Evolutionary conservation across 1,140 invertebrate species (phyloP).

Genomic region (Patella vulgata): DNA sequence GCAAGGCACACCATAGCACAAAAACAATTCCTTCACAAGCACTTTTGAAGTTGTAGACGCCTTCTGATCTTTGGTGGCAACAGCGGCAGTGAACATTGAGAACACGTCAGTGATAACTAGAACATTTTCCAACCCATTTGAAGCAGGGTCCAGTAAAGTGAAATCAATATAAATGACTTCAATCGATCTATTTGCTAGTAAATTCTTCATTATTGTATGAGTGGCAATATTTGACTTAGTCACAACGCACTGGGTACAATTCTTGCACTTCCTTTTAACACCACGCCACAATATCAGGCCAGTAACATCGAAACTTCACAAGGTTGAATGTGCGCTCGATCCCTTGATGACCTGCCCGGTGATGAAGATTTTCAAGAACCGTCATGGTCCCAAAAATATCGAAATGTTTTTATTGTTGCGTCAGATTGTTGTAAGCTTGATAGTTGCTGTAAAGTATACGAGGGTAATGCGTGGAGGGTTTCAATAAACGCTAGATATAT

Average conservation of each 20-base stretch:
- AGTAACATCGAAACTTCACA: not conserved
- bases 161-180: not conserved
- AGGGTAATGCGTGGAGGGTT: not conserved
- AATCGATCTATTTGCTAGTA: no score
- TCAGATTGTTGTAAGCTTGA: no score
- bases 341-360: slow-evolving; percentile 7
- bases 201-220: no score
- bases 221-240: no score
- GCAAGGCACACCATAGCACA: no score
- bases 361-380: not conserved
- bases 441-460: not conserved
- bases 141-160: not conserved
- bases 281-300: not conserved
- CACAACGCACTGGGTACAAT: no score
- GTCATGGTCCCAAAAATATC: no score
- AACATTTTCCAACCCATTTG: slow-evolving; percentile 28
- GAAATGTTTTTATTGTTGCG: not conserved
- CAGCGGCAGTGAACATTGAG: no score
- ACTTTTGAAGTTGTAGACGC: slow-evolving; percentile 18
- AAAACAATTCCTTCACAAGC: slow-evolving; percentile 21
- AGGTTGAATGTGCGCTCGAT: not conserved
- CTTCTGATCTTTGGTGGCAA: no score
- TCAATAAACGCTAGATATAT: no score
- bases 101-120: slow-evolving; percentile 39
- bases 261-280: no score